phyloP scores from a whole-genome alignment of 2,797 vertebrate genomes.

The Benthosema pterotum region DNA sequence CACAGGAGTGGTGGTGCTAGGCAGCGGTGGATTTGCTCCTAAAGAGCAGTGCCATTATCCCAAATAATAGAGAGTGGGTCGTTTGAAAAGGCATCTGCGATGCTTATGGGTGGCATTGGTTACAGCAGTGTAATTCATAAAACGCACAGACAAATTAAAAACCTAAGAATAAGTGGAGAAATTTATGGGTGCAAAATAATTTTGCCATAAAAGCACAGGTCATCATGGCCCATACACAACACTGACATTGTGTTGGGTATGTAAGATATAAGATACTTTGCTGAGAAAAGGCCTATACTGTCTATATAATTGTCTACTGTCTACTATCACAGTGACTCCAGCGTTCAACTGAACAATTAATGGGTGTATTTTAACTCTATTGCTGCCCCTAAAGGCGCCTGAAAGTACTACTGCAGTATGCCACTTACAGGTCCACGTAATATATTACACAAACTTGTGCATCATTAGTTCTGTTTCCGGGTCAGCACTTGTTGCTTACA shows the following conservation, averaged over 20 bases:
- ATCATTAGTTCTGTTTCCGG: too few species aligned
- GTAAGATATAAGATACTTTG: conserved; percentile 13
- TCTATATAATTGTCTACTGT: too few species aligned
- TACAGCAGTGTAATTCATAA: conserved; percentile 29
- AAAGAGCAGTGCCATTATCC: conserved; percentile 38
- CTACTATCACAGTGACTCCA: too few species aligned
- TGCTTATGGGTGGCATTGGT: conserved; percentile 39
- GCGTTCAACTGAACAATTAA: conserved; percentile 8
- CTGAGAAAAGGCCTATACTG: conserved; percentile 35
- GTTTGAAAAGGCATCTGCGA: conserved; percentile 43
- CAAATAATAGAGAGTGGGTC: conserved; percentile 51
- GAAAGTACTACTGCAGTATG: too few species aligned
- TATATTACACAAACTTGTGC: too few species aligned
- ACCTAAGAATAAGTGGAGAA: too few species aligned
- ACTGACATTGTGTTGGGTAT: too few species aligned
- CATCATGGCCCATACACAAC: too few species aligned
- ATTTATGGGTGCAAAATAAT: background rate
- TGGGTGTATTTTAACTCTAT: too few species aligned
- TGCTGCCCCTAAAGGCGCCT: too few species aligned
- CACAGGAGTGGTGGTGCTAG: conserved; percentile 29
- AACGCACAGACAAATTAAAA: conserved; percentile 5
- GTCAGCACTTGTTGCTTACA: too few species aligned
- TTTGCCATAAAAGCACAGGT: conserved; percentile 6
- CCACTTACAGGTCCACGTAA: too few species aligned
- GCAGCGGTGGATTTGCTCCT: conserved; percentile 34